A percentile compares a stretch with the other conserved stretches of the same genome.
phyloP scores from a whole-genome alignment of 2,797 vertebrate species.

The Pterois miles region DNA sequence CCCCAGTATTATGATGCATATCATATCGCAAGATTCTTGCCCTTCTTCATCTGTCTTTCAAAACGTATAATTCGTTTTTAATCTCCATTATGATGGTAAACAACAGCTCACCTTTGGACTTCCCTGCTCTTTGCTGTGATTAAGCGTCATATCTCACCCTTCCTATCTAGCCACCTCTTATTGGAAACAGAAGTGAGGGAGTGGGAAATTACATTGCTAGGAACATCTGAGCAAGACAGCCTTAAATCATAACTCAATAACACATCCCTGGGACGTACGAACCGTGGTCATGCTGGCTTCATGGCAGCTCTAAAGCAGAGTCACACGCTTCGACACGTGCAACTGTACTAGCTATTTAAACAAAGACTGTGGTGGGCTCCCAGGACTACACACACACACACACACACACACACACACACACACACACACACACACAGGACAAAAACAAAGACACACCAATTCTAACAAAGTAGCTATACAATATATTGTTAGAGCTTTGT shows the following conservation, averaged over 20 bases:
- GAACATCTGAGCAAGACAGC: neutral
- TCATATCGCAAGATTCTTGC: too few species aligned
- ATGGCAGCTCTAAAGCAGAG: slow-evolving; percentile 53
- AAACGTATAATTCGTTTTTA: slow-evolving; percentile 5
- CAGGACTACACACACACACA: slow-evolving; percentile 32
- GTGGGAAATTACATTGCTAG: slow-evolving; percentile 1
- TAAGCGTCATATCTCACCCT: slow-evolving; percentile 8
- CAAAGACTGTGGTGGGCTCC: slow-evolving; percentile 77
- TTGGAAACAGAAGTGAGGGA: slow-evolving; percentile 4
- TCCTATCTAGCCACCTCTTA: too few species aligned
- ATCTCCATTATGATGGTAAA: slow-evolving; percentile 4
- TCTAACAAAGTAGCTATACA: neutral
- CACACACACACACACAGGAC: neutral
- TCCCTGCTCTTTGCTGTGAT: slow-evolving; percentile 6
- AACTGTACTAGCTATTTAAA: slow-evolving; percentile 81
- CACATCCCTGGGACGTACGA: slow-evolving; percentile 7
- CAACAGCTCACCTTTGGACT: slow-evolving; percentile 26
- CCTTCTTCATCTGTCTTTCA: neutral
- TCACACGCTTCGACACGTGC: slow-evolving; percentile 85
- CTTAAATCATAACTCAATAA: neutral
- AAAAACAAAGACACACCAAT: slow-evolving; percentile 45
- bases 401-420: slow-evolving; percentile 19
- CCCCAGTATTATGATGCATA: too few species aligned
- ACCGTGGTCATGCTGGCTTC: slow-evolving; percentile 32
- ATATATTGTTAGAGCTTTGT: neutral